These are phyloP conservation scores for Streptopelia turtur DNA, from an alignment of 2,797 vertebrate species.

Conservation along the genomic window DNA sequence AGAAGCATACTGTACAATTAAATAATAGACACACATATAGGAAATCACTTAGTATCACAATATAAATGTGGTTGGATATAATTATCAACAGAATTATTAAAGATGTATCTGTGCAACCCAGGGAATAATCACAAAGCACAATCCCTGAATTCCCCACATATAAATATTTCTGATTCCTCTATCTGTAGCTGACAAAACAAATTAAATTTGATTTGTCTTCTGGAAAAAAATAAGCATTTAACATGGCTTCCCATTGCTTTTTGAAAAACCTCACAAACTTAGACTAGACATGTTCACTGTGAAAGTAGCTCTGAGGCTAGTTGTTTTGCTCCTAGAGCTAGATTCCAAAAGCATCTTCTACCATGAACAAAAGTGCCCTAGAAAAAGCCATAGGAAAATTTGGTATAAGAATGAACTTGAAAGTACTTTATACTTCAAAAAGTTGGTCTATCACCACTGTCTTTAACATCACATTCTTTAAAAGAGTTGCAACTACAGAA, in stretches of 20 bases:
- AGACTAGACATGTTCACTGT: background rate
- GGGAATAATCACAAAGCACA: background rate
- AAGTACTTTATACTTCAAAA: background rate
- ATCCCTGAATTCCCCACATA: background rate
- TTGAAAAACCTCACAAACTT: background rate
- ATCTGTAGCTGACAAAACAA: background rate
- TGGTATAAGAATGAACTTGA: background rate
- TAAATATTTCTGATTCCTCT: slow-evolving; percentile 6
- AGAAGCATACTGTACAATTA: background rate
- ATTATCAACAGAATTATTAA: slow-evolving; percentile 14
- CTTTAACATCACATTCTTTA: background rate
- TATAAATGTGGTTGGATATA: background rate
- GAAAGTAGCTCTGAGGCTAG: background rate
- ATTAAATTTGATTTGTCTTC: slow-evolving; percentile 1
- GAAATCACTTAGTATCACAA: background rate
- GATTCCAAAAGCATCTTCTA: background rate
- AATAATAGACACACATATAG: background rate
- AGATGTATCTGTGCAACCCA: background rate
- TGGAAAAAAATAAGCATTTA: background rate
- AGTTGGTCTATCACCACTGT: background rate
- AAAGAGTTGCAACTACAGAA: background rate
- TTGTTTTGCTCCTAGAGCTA: background rate
- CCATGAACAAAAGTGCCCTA: background rate
- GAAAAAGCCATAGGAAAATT: background rate
- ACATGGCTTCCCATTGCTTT: background rate